Conservation (phyloP, 2,888 invertebrate genomes). For the Elegia similella region DNA sequence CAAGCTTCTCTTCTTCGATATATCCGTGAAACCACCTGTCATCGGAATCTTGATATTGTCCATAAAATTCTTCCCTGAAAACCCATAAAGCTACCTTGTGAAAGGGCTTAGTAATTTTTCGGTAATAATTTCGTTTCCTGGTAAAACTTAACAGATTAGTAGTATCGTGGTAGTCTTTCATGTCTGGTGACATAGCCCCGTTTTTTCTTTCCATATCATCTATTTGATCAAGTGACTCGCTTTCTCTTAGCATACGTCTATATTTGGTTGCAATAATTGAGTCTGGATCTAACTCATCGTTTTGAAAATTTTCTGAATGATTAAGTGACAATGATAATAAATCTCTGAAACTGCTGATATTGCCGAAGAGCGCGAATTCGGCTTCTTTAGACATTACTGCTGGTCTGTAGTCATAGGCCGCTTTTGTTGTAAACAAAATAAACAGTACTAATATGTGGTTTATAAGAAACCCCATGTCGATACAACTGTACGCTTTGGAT, state of each 20-base stretch:
- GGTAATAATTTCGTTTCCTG: neutral
- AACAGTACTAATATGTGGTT: neutral
- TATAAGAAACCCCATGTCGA: too few relatives aligned
- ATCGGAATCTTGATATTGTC: neutral
- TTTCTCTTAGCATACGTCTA: neutral
- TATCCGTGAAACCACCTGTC: neutral
- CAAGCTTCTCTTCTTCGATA: slow-evolving; percentile 21
- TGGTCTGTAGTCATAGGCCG: neutral
- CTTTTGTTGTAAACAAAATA: neutral
- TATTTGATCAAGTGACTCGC: neutral
- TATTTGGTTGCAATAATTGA: neutral
- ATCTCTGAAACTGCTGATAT: neutral
- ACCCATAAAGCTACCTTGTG: too few relatives aligned
- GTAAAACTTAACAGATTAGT: neutral
- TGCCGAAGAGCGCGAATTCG: neutral
- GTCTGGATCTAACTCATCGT: neutral
- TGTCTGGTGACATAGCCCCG: neutral
- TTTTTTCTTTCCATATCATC: neutral
- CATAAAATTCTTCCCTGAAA: too few relatives aligned
- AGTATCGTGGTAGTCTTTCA: neutral
- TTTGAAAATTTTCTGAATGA: neutral
- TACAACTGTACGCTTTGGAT: too few relatives aligned
- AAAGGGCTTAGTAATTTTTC: neutral
- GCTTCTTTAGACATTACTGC: neutral
- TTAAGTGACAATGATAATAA: neutral